These are phyloP conservation scores for Ceriagrion tenellum DNA, from an alignment of 2,888 invertebrate species.

Conservation along the genomic window DNA sequence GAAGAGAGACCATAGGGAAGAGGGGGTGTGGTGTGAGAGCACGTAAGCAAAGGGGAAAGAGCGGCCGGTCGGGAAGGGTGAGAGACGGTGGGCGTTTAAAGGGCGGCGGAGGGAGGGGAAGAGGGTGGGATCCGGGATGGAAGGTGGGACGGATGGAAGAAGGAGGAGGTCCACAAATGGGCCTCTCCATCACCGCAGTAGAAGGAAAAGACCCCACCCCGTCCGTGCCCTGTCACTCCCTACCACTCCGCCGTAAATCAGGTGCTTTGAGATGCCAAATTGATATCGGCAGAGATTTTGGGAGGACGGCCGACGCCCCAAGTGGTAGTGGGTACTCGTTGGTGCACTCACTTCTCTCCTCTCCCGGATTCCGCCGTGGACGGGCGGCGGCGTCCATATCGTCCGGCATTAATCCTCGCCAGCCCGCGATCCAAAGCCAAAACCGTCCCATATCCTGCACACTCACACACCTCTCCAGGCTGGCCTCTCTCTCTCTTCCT, in stretches of 20 bases:
- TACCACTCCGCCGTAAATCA: constrained; percentile 32
- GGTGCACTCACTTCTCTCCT: neutral
- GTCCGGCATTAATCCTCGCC: constrained; percentile 20
- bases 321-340: neutral
- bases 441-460: neutral
- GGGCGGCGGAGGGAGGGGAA: neutral
- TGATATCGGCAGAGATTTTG: constrained; percentile 36
- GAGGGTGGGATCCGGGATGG: neutral
- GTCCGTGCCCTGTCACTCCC: constrained; percentile 16
- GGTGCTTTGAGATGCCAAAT: constrained; percentile 39
- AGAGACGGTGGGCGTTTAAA: neutral
- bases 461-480: neutral
- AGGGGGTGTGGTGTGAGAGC: too few species aligned
- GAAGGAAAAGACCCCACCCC: constrained; percentile 7
- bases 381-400: constrained; percentile 20
- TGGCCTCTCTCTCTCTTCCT: too few species aligned
- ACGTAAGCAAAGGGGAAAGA: neutral
- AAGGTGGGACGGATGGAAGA: neutral
- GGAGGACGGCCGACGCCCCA: neutral
- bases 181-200: constrained; percentile 31
- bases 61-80: neutral
- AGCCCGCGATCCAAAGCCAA: neutral
- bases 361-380: neutral
- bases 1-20: too few species aligned
- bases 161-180: constrained; percentile 19